Conservation (phyloP, 2,797 vertebrate species). For the Tympanoctomys barrerae region DNA sequence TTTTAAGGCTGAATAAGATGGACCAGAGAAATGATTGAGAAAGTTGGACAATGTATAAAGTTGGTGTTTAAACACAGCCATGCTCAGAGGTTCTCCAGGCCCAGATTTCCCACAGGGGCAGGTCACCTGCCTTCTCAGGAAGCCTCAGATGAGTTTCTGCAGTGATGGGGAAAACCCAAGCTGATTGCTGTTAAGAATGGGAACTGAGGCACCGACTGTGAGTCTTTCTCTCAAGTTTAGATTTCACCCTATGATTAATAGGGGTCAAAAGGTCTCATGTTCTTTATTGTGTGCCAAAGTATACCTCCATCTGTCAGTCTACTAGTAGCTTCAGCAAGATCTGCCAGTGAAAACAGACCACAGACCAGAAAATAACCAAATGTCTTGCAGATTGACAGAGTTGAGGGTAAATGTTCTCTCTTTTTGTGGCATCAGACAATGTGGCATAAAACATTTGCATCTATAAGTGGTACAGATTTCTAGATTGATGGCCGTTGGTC, state of each 20-base stretch:
- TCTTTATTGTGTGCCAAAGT: neutral
- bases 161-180: neutral
- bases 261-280: neutral
- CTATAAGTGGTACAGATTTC: neutral
- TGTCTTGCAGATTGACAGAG: neutral
- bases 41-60: neutral
- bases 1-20: neutral
- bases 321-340: slow-evolving; percentile 11
- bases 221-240: neutral
- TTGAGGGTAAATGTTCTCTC: neutral
- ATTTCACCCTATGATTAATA: neutral
- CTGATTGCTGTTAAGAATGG: neutral
- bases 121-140: neutral
- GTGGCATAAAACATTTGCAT: neutral
- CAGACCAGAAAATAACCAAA: slow-evolving; percentile 17
- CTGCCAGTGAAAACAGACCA: neutral
- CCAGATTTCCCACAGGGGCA: too few species aligned
- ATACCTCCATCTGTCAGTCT: neutral
- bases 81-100: neutral
- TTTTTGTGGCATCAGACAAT: slow-evolving; percentile 29
- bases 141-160: neutral
- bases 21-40: neutral
- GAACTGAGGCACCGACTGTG: neutral
- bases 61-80: neutral
- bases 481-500: neutral